Conservation (phyloP, 2,797 vertebrate species). For the Falco naumanni region DNA sequence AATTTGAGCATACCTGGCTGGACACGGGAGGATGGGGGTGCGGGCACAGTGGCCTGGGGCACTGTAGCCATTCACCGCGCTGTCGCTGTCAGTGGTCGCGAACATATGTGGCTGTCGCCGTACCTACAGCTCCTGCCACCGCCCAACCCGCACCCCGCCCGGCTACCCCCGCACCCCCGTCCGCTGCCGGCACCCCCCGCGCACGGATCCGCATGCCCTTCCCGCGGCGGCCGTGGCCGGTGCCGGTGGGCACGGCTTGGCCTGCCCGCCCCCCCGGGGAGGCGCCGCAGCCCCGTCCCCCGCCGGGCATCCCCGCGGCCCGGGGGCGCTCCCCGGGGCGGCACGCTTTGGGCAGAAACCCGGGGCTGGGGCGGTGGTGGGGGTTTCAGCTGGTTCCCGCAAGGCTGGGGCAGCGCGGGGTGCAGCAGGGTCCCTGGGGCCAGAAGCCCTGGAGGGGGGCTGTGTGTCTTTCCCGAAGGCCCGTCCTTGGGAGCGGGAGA, state of each 20-base stretch:
- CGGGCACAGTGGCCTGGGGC: not conserved
- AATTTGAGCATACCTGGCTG: not conserved
- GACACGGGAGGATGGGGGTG: rapidly evolving
- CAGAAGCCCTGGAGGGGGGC: not conserved
- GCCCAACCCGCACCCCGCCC: not conserved
- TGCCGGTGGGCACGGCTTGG: no score
- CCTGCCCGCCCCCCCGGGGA: not conserved
- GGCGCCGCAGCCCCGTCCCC: not conserved
- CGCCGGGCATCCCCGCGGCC: not conserved
- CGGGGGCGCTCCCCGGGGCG: no score
- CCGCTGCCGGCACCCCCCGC: not conserved
- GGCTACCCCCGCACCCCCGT: no score
- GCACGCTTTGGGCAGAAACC: not conserved
- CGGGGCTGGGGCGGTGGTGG: no score
- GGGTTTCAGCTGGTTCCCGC: not conserved
- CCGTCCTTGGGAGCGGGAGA: conserved; percentile 9
- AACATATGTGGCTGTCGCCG: rapidly evolving
- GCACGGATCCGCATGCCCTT: rapidly evolving
- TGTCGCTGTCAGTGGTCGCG: rapidly evolving
- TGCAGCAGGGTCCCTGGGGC: not conserved
- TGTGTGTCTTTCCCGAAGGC: not conserved
- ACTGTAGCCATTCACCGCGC: not conserved
- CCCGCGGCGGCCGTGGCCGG: no score
- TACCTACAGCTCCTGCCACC: not conserved
- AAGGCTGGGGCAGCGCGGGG: not conserved